A percentile compares a stretch with the other conserved stretches of the same genome.
Evolutionary conservation across 1,140 invertebrate genomes (phyloP).

Genomic region (Apis dorsata): DNA sequence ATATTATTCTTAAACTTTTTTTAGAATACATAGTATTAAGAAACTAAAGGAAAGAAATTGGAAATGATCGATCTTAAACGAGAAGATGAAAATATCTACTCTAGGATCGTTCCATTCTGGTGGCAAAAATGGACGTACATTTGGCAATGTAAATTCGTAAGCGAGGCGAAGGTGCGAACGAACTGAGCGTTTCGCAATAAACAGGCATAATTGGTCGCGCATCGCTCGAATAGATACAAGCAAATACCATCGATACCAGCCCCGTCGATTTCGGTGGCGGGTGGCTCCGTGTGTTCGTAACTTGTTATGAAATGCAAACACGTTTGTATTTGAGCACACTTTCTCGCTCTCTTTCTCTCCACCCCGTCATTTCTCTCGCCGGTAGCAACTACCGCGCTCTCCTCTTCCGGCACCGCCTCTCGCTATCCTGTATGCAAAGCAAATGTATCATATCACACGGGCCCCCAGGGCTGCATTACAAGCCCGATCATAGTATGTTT

Average conservation of each 20-base stretch:
- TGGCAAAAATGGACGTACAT: not conserved
- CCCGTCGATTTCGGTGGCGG: constrained; percentile 39
- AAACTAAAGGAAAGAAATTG: not conserved
- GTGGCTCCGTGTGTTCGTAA: constrained; percentile 60
- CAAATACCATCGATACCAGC: constrained; percentile 65
- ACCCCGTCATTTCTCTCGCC: constrained; percentile 42
- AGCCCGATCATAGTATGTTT: constrained; percentile 74
- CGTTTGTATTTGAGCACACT: constrained; percentile 45
- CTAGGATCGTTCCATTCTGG: not conserved
- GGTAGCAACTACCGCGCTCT: constrained; percentile 11
- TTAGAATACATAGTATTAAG: no score
- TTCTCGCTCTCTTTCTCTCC: constrained; percentile 51
- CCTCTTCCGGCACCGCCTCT: constrained; percentile 50
- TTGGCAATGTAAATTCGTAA: constrained; percentile 3
- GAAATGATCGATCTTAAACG: not conserved
- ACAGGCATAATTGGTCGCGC: constrained; percentile 71
- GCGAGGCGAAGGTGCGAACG: constrained; percentile 40
- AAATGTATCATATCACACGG: constrained; percentile 75
- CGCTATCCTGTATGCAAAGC: constrained; percentile 69
- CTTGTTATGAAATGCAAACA: constrained; percentile 69
- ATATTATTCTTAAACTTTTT: no score
- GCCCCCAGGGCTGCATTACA: constrained; percentile 76
- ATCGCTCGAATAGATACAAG: constrained; percentile 63
- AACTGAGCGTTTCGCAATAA: constrained; percentile 63
- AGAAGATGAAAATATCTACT: not conserved